A percentile compares a stretch with the other conserved stretches of the same genome.
phyloP scores from a whole-genome alignment of 2,113 vertebrate species.

The Pelobates fuscus region DNA sequence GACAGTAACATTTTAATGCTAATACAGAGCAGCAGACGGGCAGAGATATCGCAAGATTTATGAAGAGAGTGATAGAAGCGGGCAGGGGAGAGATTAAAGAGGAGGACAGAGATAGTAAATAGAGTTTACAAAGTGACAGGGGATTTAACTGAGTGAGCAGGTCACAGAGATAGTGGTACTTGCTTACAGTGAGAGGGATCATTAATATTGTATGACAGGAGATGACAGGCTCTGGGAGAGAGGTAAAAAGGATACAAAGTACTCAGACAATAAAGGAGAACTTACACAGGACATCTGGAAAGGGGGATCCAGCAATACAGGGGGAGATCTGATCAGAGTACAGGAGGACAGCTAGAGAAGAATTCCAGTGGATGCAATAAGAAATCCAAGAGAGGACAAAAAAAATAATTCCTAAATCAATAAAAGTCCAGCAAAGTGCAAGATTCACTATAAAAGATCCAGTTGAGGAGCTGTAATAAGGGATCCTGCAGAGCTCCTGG shows the following conservation, averaged over 20 bases:
- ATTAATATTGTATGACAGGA: neutral
- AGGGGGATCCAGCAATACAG: neutral
- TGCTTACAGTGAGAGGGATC: neutral
- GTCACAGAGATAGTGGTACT: neutral
- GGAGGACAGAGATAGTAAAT: neutral
- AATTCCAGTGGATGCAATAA: neutral
- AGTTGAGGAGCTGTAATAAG: neutral
- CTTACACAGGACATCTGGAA: neutral
- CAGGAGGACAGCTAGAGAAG: neutral
- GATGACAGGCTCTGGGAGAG: no score
- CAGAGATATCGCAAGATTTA: constrained; percentile 2
- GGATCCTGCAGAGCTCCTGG: neutral
- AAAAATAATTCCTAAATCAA: no score
- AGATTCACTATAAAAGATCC: no score
- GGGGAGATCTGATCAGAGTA: neutral
- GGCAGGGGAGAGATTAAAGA: neutral
- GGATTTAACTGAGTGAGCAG: neutral
- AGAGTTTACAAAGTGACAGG: neutral
- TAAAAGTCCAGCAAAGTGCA: no score
- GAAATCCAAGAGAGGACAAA: neutral
- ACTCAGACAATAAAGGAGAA: neutral
- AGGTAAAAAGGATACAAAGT: neutral
- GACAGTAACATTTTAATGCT: no score
- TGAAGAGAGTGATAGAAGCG: constrained; percentile 1
- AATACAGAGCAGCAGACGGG: constrained; percentile 1